Conservation (phyloP, 2,888 invertebrate genomes). For the Oxycera nigricornis region DNA sequence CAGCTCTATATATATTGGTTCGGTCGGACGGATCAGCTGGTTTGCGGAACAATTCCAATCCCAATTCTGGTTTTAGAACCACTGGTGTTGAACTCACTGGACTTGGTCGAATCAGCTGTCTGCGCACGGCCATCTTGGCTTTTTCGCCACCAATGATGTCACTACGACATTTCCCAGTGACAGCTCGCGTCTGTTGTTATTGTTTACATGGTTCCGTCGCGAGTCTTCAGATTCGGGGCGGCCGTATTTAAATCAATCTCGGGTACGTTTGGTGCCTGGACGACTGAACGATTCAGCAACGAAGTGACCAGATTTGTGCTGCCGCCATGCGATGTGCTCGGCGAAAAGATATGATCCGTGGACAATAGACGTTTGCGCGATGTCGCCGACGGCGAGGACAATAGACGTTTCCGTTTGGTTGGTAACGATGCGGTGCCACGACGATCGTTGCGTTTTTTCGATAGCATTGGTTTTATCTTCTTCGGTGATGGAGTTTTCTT, state of each 20-base stretch:
- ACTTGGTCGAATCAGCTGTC: too few species aligned
- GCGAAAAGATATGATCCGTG: slow-evolving; percentile 41
- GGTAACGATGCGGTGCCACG: slow-evolving; percentile 58
- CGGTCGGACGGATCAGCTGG: too few species aligned
- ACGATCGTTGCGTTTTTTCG: slow-evolving; percentile 62
- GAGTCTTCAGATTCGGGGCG: slow-evolving; percentile 79
- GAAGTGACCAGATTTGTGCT: slow-evolving; percentile 56
- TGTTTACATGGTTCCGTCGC: too few species aligned
- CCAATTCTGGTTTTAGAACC: too few species aligned
- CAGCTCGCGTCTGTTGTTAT: too few species aligned
- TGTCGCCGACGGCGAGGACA: slow-evolving; percentile 62
- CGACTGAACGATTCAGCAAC: slow-evolving; percentile 58
- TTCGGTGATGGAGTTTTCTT: slow-evolving; percentile 47
- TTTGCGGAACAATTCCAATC: too few species aligned
- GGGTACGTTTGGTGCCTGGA: slow-evolving; percentile 71
- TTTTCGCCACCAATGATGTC: too few species aligned
- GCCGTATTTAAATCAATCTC: slow-evolving; percentile 79
- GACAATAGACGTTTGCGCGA: slow-evolving; percentile 44
- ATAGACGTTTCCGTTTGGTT: slow-evolving; percentile 63
- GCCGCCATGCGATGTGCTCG: slow-evolving; percentile 51
- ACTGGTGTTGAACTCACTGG: too few species aligned
- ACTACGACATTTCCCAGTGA: too few species aligned
- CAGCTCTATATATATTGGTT: too few species aligned
- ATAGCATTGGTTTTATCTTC: slow-evolving; percentile 56
- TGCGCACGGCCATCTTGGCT: too few species aligned